These are phyloP conservation scores for Fopius arisanus DNA, from an alignment of 1,140 invertebrate species.

Conservation along the genomic window DNA sequence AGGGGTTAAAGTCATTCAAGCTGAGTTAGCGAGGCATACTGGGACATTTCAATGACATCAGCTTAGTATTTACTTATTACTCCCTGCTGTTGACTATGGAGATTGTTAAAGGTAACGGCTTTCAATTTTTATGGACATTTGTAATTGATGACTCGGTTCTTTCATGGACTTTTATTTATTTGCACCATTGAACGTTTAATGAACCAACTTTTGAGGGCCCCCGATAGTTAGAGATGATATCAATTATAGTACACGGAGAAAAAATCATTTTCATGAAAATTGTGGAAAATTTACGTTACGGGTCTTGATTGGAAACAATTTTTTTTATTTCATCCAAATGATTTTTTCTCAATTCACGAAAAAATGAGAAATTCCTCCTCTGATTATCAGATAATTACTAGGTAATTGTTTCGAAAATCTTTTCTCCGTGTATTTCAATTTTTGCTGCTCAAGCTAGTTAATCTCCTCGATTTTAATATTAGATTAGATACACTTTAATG, in stretches of 20 bases:
- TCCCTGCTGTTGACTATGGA: background rate
- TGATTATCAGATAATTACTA: too few relatives aligned
- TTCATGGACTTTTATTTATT: background rate
- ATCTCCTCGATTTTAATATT: background rate
- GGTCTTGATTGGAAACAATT: too few relatives aligned
- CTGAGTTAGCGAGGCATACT: background rate
- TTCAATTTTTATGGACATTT: background rate
- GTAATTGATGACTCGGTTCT: slow-evolving; percentile 4
- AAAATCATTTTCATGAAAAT: too few relatives aligned
- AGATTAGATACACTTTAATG: background rate
- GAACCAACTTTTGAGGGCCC: background rate
- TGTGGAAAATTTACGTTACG: too few relatives aligned
- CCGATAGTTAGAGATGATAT: background rate
- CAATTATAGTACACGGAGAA: too few relatives aligned
- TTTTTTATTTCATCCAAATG: too few relatives aligned
- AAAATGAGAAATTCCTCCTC: too few relatives aligned
- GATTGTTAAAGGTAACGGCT: background rate
- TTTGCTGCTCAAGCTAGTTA: background rate
- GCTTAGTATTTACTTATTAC: background rate
- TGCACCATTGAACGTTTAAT: background rate
- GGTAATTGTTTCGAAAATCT: too few relatives aligned
- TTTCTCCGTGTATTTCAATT: background rate
- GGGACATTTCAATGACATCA: background rate
- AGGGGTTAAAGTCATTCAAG: background rate
- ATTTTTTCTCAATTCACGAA: too few relatives aligned